Base-by-base conservation (phyloP, 2,797 vertebrate species). In the Oryzias sinensis region DNA sequence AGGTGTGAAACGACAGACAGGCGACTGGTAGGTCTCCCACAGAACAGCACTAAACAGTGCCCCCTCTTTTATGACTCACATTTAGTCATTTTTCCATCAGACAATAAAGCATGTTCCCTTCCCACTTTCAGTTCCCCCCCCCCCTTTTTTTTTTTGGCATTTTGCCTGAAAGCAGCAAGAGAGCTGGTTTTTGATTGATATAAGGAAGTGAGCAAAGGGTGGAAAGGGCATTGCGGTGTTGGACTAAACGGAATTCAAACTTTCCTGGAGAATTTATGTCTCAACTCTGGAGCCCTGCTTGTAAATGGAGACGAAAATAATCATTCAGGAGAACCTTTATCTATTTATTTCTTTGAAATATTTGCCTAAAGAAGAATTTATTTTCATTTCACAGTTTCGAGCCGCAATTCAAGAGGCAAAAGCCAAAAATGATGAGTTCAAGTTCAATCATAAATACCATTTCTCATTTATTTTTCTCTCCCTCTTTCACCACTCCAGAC, bases 71-170 rank as follows among this genome's bases (percentile, higher is more conserved):
- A 66, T 73, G 62, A 72, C 68, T 75, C 73, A 69, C 50, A 69
- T 71, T 77, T 57, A 58, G 48, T 70, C 61, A 66, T 75, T 74
- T 83, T 76, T 76, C 52, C 56, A 59, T 69, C 53, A 47, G 62
- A 70, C 72, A 83, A 79, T 73, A 87, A 79, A 80, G 73, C 60
- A 65, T 74, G 24, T 43, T 53, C 41, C 67, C 63, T 50, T 43
- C 45, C 43, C 22, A 52, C 43, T 49, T 57, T 17, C 6, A 13
- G 33, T 11, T 42, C 18, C 18, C 18, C 18, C 18, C 18, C 45
- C n/a, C n/a, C n/a, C n/a, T n/a, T n/a, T n/a, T 56, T 47, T 43
- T 63, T 57, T 65, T 29, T 24, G 52, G 59, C 65, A 48, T 71
- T 55, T 24, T 72, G 61, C 56, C 48, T 61, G 54, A 77, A 79